Base-by-base conservation (phyloP, 2,113 vertebrate genomes). In the Centrocercus urophasianus region DNA sequence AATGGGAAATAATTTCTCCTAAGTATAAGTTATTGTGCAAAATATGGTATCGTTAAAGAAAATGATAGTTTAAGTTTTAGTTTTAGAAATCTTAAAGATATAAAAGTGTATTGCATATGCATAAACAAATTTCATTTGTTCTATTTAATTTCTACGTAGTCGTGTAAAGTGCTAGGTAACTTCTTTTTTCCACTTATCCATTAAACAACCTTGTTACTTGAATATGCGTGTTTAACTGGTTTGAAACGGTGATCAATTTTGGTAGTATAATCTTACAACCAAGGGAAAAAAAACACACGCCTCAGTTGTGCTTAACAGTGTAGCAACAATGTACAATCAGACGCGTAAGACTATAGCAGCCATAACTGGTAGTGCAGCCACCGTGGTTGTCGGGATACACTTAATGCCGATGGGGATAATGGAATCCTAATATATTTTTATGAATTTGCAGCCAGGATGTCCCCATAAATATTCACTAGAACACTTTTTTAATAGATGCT, bases 11-110 rank as follows among this genome's bases (percentile, higher is more conserved):
- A 96, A 97, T 97, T 97, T 98, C 97, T 98, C 96, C 95, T 97
- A 95, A 97, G 97, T 98, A 97, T 98, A 98, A 98, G 97, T 98
- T 98, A 98, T 98, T 98, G 98, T 98, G 98, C 96, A 97, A 97
- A 97, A 95, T 97, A 98, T 94, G 95, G 97, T 97, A 97, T 97
- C 74, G 93, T 97, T 96, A 96, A 96, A 93, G 80, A 97, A 98
- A 97, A 97, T 96, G 95, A 96, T 98, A 98, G 97, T 97, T 98
- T 97, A 97, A 97, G 95, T 96, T 97, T 97, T 98, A 98, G 98
- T 96, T 98, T 96, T 98, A 98, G 97, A 96, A 95, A 94, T 97
- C 97, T 97, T 95, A 98, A 97, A 98, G 96, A 97, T 96, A 97
- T 95, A 97, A 98, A 96, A 97, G 94, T 97, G 97, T 98, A 97